A percentile compares a stretch with the other conserved stretches of the same genome.
These are phyloP conservation scores for Thunnus maccoyii DNA, from an alignment of 2,113 vertebrate species.

Conservation along the genomic window DNA sequence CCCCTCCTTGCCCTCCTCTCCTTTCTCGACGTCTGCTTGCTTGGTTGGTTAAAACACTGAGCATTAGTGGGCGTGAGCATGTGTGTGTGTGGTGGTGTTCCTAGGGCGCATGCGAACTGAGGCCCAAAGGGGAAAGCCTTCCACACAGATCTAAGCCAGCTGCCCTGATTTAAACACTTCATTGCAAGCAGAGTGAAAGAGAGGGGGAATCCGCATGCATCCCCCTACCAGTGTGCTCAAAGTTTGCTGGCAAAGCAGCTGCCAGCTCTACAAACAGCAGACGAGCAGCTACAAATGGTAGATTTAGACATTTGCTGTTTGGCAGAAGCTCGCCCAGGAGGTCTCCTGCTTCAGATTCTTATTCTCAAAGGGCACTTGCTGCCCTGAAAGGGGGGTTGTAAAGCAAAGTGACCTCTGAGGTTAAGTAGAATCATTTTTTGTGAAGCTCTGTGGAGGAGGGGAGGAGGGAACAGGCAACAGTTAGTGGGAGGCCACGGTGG, in stretches of 20 bases:
- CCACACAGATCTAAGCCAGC: slow-evolving; percentile 81
- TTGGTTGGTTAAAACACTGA: slow-evolving; percentile 56
- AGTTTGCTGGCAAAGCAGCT: slow-evolving; percentile 37
- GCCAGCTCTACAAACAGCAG: slow-evolving; percentile 39
- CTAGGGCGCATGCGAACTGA: slow-evolving; percentile 81
- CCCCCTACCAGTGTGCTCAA: slow-evolving; percentile 38
- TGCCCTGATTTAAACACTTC: slow-evolving; percentile 77
- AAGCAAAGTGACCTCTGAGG: slow-evolving; percentile 72
- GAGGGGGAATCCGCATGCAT: slow-evolving; percentile 43
- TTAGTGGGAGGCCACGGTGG: slow-evolving; percentile 71
- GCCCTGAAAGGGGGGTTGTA: slow-evolving; percentile 44
- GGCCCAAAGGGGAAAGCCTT: slow-evolving; percentile 80
- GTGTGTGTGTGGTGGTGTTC: slow-evolving; percentile 51
- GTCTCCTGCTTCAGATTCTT: slow-evolving; percentile 22
- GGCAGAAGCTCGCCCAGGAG: slow-evolving; percentile 7
- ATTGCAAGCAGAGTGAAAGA: slow-evolving; percentile 53
- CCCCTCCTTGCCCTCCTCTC: slow-evolving; percentile 48
- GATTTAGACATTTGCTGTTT: slow-evolving; percentile 5
- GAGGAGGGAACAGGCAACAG: slow-evolving; percentile 58
- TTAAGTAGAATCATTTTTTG: slow-evolving; percentile 68
- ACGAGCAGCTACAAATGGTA: slow-evolving; percentile 3
- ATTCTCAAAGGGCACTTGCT: slow-evolving; percentile 59
- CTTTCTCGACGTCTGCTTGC: slow-evolving; percentile 52
- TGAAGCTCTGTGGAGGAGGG: slow-evolving; percentile 66
- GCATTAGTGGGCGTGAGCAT: slow-evolving; percentile 71